Evolutionary conservation across 2,888 invertebrate species (phyloP), one percentile per base, ranked within the genome.

Genomic region (Neoitamus cyanurus): DNA sequence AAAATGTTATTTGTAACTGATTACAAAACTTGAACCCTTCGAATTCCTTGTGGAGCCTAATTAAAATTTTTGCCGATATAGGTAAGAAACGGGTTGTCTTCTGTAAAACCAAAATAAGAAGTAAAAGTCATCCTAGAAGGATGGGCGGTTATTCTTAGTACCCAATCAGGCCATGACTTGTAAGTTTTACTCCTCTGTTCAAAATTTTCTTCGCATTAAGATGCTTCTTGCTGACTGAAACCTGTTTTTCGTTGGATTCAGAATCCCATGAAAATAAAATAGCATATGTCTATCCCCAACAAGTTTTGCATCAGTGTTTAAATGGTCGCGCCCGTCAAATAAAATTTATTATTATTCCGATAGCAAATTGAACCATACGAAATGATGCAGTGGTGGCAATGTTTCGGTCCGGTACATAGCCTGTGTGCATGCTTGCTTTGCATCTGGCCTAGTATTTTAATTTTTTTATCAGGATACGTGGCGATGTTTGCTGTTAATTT

Each of bases 271-370:
- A 58, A 58, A 58, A 58, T 58, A 58, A 58, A 58, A 58, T 58
- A 58, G 58, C 58, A 58, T 58, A 58, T 58, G 58, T 58, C 58
- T 58, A 58, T 58, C 20, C 42, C 58, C 58, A 58, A 58, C 58
- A 58, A 58, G 58, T 58, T 58, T 58, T 58, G 58, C 58, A 58
- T 58, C 58, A 58, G 58, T 58, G 58, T 58, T 58, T 58, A 58
- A 58, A 58, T 58, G 58, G 58, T 58, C 58, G 58, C 25, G 58
- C 58, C 58, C 58, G 58, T 58, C 58, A 58, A 58, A 58, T 58
- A 20, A 58, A 58, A 58, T 58, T 58, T 58, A 58, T 58, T 58
- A 58, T 58, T 58, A 58, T 58, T 58, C 58, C 25, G 58, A 58
- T 58, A 58, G 58, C 58, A 58, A 58, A 58, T 58, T 58, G 58